Conservation (phyloP, 1,140 invertebrate species). For the Drosophila rhopaloa region DNA sequence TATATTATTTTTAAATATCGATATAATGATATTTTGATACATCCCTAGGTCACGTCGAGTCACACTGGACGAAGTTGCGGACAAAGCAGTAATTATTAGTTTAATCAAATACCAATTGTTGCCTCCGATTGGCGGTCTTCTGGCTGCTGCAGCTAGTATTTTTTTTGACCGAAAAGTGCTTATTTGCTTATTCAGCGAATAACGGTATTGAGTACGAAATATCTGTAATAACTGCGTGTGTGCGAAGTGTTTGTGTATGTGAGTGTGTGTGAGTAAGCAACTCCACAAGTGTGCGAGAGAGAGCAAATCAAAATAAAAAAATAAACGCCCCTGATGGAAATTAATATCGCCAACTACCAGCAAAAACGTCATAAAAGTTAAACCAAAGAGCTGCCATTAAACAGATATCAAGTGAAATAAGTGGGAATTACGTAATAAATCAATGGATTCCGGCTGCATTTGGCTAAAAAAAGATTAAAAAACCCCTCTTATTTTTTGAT, state of each 20-base stretch:
- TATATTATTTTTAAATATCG: too few species aligned
- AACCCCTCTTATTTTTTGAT: constrained; percentile 43
- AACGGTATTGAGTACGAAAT: constrained; percentile 8
- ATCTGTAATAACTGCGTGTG: constrained; percentile 9
- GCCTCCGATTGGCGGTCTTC: constrained; percentile 25
- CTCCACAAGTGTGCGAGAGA: constrained; percentile 77
- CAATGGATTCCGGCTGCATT: constrained; percentile 62
- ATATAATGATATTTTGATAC: too few species aligned
- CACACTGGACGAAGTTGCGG: too few species aligned
- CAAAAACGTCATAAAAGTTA: constrained; percentile 41
- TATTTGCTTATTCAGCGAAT: constrained; percentile 4
- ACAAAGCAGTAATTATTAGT: constrained; percentile 35
- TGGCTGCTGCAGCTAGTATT: constrained; percentile 5
- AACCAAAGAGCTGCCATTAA: constrained; percentile 13
- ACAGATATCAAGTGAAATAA: constrained; percentile 55
- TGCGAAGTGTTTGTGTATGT: not conserved
- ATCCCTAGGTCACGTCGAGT: too few species aligned
- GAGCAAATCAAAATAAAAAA: constrained; percentile 76
- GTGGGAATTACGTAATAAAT: constrained; percentile 73
- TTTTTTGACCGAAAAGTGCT: constrained; percentile 18
- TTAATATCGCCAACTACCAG: constrained; percentile 51
- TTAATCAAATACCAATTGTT: constrained; percentile 13
- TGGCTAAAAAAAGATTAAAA: constrained; percentile 49
- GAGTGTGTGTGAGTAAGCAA: constrained; percentile 11
- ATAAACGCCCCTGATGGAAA: constrained; percentile 69